Base-by-base conservation (phyloP, 1,140 invertebrate genomes). In the Augochlora pura region DNA sequence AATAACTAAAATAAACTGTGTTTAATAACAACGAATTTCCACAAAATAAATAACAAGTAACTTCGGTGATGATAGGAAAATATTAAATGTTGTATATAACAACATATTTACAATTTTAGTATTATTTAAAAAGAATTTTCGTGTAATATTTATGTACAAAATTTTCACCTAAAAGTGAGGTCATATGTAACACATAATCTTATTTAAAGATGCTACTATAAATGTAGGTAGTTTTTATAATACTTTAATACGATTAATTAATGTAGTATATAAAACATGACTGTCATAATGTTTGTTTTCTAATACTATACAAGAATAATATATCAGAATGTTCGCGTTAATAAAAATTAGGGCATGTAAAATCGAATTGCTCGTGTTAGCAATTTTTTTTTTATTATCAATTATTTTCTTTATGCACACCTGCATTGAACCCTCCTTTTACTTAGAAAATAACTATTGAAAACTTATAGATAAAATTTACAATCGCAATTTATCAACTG, bases 401-500 rank as follows among this genome's bases (percentile, higher is more conserved):
- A 64, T 69, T 57, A 64, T 66, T 21, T 77, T 63, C 23, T 81
- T 77, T 71, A 79, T 68, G 64, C 72, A 80, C 69, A 65, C 42
- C 32, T 80, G 77, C 49, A 75, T 81, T 57, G 8, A 54, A 74
- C 52, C 62, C 62, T 39, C 67, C 57, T 76, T 57, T 83, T 70
- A 21, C 62, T 46, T 84, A 80, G 77, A 83, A 84, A 84, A 75
- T 60, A 83, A 83, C 72, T 83, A 80, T 46, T 59, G 68, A 80
- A 75, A 79, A 80, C 52, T 75, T 71, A 71, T 64, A 21, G 18
- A 54, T 77, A 42, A 75, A 70, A 71, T 84, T 83, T 84, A 84
- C 77, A 84, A 83, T 84, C 46, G 77, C 81, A 83, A 60, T 84
- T 80, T 70, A 80, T 67, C 77, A 83, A 71, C 67, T 42, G 64